phyloP scores from a whole-genome alignment of 2,113 vertebrate genomes.

The Sinocyclocheilus rhinocerous region DNA sequence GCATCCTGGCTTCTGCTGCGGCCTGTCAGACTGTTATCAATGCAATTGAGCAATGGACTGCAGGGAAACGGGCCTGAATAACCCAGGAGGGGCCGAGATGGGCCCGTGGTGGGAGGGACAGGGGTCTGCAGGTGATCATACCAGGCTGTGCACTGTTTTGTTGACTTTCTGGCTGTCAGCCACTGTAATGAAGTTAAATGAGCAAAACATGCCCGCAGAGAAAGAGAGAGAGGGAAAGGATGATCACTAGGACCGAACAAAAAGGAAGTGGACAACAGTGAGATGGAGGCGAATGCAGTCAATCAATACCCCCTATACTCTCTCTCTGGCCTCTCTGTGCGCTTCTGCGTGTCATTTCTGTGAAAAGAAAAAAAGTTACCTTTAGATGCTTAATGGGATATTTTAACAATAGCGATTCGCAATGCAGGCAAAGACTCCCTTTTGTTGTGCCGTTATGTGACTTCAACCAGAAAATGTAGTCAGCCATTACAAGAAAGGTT shows the following conservation, averaged over 20 bases:
- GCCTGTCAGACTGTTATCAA: conserved; percentile 73
- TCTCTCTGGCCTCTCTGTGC: conserved; percentile 49
- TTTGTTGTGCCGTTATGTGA: conserved; percentile 57
- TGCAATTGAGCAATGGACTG: conserved; percentile 63
- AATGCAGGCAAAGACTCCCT: conserved; percentile 64
- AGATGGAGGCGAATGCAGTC: conserved; percentile 62
- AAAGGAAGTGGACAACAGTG: conserved; percentile 58
- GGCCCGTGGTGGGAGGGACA: conserved; percentile 36
- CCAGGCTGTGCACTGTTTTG: conserved; percentile 58
- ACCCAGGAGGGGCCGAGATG: conserved; percentile 52
- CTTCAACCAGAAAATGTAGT: conserved; percentile 50
- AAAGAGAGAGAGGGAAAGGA: conserved; percentile 24
- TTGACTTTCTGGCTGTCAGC: conserved; percentile 68
- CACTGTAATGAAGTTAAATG: conserved; percentile 76
- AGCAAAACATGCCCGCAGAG: conserved; percentile 58
- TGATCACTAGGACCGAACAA: conserved; percentile 62
- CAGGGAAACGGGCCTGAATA: conserved; percentile 63
- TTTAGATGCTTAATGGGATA: conserved; percentile 73
- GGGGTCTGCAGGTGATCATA: conserved; percentile 61
- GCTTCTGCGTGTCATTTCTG: conserved; percentile 65
- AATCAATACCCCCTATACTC: conserved; percentile 68
- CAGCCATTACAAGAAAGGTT: conserved; percentile 48
- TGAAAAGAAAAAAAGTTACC: conserved; percentile 80
- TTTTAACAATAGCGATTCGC: conserved; percentile 69
- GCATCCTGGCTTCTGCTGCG: conserved; percentile 61